Conservation (phyloP, 2,113 vertebrate genomes). For the Bujurquina vittata region DNA sequence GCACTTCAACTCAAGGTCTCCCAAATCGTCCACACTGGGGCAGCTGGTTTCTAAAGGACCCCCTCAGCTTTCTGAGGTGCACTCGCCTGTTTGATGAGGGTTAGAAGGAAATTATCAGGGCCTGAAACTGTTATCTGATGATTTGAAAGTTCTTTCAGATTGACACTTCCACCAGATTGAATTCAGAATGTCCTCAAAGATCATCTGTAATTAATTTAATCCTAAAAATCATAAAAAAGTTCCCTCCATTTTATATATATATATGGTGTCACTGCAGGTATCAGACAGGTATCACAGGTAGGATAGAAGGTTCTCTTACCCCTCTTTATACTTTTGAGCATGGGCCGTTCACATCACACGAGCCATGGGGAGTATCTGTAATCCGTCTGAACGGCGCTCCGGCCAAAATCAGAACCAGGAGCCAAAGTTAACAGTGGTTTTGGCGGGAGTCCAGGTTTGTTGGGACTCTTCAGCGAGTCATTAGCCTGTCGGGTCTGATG, state of each 20-base stretch:
- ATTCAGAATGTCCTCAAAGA: no score
- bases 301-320: not conserved
- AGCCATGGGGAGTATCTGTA: not conserved
- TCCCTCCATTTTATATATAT: no score
- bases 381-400: not conserved
- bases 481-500: slow-evolving; percentile 70
- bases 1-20: not conserved
- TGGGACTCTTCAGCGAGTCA: slow-evolving; percentile 36
- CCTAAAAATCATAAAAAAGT: no score
- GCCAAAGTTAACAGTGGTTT: not conserved
- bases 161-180: not conserved
- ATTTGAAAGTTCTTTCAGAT: not conserved
- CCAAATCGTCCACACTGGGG: not conserved
- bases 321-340: no score
- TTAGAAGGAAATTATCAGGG: not conserved
- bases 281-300: no score
- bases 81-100: not conserved
- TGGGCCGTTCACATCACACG: not conserved
- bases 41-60: not conserved
- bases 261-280: no score
- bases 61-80: not conserved
- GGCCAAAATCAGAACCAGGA: not conserved
- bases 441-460: not conserved
- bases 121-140: not conserved
- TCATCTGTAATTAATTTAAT: not conserved